phyloP scores from a whole-genome alignment of 2,797 vertebrate species.

The Hypotaenidia okinawae region DNA sequence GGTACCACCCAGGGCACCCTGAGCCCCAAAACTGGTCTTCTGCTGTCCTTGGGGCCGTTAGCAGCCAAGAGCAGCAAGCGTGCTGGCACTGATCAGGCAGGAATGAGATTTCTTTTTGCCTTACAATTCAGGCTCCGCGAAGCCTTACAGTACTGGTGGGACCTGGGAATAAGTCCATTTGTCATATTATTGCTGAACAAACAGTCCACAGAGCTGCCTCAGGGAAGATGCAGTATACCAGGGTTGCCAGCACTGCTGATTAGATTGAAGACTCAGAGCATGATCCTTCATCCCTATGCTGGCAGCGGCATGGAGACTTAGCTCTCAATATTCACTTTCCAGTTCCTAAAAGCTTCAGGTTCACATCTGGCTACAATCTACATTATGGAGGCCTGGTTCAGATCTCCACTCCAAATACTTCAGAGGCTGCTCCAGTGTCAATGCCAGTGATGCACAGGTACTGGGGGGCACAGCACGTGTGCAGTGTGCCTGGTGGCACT shows the following conservation, averaged over 20 bases:
- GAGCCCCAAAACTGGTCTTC: neutral
- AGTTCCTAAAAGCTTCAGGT: neutral
- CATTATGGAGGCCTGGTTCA: neutral
- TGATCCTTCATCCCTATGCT: neutral
- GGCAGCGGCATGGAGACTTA: neutral
- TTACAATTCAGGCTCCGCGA: neutral
- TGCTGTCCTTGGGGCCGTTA: fast-evolving
- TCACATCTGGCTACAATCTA: constrained; percentile 30
- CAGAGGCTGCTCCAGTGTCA: neutral
- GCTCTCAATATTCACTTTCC: neutral
- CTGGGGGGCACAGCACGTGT: fast-evolving
- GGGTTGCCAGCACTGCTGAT: neutral
- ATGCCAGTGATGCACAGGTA: neutral
- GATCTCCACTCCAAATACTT: neutral
- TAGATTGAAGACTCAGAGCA: neutral
- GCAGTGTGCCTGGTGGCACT: neutral
- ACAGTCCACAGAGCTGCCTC: neutral
- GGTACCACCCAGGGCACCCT: neutral
- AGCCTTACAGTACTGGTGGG: neutral
- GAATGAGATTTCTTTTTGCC: neutral
- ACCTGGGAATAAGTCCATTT: neutral
- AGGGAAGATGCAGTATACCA: fast-evolving
- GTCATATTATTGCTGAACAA: neutral
- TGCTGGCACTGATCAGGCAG: neutral
- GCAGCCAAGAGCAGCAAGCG: fast-evolving